Percentiles rank a stretch among this genome's conserved stretches.
Evolutionary conservation across 2,113 vertebrate genomes (phyloP).

Genomic region (Etheostoma cragini): DNA sequence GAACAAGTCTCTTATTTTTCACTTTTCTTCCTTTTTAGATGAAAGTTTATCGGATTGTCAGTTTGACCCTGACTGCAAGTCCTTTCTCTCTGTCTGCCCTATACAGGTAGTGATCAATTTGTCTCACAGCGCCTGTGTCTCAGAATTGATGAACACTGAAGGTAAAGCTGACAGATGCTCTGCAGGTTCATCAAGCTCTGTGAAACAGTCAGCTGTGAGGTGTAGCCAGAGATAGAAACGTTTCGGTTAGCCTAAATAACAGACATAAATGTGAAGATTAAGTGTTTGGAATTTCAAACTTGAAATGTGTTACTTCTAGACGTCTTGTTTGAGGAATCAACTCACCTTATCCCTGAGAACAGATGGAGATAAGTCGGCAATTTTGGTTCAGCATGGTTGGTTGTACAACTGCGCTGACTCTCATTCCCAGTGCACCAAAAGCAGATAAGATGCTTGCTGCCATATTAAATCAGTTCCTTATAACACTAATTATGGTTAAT

Average conservation of each 20-base stretch:
- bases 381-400: not conserved
- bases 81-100: not conserved
- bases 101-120: not conserved
- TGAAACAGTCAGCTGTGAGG: not conserved
- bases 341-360: not conserved
- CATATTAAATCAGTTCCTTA: constrained; percentile 17
- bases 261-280: not conserved
- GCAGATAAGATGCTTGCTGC: constrained; percentile 21
- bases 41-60: not conserved
- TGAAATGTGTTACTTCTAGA: not conserved
- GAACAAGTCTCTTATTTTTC: not conserved
- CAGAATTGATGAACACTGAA: not conserved
- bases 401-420: not conserved
- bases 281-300: not conserved
- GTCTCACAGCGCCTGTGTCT: not conserved
- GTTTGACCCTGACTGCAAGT: not conserved
- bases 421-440: not conserved
- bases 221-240: not conserved
- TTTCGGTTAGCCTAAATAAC: not conserved
- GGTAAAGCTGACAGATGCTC: not conserved
- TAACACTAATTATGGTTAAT: constrained; percentile 27
- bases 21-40: not conserved
- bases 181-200: not conserved
- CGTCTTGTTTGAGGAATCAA: not conserved
- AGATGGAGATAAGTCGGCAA: not conserved